A percentile compares a stretch with the other conserved stretches of the same genome.
Conservation (phyloP, 2,888 invertebrate species). For the Plagodis dolabraria region DNA sequence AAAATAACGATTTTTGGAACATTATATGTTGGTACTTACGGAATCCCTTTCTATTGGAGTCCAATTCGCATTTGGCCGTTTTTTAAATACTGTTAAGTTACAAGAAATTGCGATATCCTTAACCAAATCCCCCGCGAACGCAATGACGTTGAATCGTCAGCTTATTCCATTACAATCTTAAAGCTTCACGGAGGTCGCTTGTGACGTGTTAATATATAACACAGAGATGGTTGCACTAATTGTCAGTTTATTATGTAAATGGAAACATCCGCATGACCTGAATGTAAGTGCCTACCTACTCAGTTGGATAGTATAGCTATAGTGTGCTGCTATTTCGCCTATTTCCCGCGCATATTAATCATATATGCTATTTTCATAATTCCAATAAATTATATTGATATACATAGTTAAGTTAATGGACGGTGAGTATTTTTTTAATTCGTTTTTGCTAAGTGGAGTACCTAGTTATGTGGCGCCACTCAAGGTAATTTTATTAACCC, state of each 20-base stretch:
- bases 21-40: too few species aligned
- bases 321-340: neutral
- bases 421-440: neutral
- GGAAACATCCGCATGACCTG: constrained; percentile 8
- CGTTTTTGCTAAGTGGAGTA: neutral
- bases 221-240: constrained; percentile 30
- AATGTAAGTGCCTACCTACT: constrained; percentile 6
- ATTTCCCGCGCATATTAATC: constrained; percentile 19
- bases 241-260: constrained; percentile 33
- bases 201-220: constrained; percentile 23
- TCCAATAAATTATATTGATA: constrained; percentile 20
- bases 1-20: too few species aligned
- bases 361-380: constrained; percentile 19
- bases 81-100: too few species aligned
- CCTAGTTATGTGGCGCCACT: neutral
- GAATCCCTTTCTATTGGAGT: too few species aligned
- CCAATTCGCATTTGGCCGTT: too few species aligned
- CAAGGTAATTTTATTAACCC: neutral
- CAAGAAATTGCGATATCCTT: too few species aligned
- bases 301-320: constrained; percentile 17
- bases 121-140: too few species aligned
- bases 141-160: too few species aligned
- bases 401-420: constrained; percentile 1
- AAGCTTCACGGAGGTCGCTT: constrained; percentile 25
- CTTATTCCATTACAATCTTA: neutral